Evolutionary conservation across 2,113 vertebrate genomes (phyloP).

Genomic region (Microtus montanus): DNA sequence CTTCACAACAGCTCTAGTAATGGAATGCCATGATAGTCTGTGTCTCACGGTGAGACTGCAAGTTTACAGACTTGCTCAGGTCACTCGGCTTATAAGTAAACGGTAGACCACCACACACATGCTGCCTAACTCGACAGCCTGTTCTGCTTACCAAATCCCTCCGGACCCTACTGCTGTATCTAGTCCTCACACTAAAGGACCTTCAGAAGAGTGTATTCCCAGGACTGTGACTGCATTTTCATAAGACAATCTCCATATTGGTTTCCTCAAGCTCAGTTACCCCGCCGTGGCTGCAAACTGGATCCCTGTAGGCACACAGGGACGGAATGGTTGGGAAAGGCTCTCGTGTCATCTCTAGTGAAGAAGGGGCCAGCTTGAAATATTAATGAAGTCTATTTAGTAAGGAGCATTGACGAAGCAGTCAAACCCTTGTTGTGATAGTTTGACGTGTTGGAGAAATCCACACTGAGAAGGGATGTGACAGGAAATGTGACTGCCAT

Average conservation of each 20-base stretch:
- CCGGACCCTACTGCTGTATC: not conserved
- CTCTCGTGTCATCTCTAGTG: not conserved
- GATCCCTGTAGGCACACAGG: not conserved
- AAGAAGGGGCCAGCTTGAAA: constrained; percentile 38
- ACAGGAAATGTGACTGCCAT: not conserved
- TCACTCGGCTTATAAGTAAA: not conserved
- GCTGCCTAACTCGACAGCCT: not conserved
- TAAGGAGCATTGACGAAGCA: not conserved
- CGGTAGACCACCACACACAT: not conserved
- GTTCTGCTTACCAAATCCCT: not conserved
- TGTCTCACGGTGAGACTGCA: not conserved
- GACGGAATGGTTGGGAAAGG: not conserved
- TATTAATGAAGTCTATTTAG: constrained; percentile 16
- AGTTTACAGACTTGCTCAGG: not conserved
- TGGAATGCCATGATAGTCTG: not conserved
- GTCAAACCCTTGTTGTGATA: not conserved
- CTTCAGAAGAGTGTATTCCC: not conserved
- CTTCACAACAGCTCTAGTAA: not conserved
- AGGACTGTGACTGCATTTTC: not conserved
- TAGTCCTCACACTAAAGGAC: not conserved
- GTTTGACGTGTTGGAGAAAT: constrained; percentile 47
- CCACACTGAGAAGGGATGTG: constrained; percentile 30
- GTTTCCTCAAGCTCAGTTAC: not conserved
- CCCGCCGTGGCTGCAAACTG: not conserved
- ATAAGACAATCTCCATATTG: not conserved